These are phyloP conservation scores for rabbit (Oryctolagus cuniculus) DNA, from an alignment of 2,113 vertebrate genomes.

Conservation along the genomic window DNA sequence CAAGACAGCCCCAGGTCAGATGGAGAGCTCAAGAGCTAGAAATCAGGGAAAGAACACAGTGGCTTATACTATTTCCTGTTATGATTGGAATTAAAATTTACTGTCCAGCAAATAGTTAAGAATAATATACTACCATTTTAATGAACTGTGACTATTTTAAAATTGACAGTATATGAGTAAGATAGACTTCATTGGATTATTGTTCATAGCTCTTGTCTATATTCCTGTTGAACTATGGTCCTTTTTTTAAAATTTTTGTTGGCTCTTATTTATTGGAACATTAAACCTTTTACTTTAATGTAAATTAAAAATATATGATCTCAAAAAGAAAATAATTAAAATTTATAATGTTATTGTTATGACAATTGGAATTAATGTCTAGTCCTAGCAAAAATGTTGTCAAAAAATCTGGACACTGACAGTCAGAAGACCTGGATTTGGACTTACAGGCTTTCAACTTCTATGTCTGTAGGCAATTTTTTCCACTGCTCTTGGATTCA, in stretches of 20 bases:
- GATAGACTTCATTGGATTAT: too few species aligned
- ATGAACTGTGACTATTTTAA: too few species aligned
- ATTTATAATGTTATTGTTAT: slow-evolving; percentile 24
- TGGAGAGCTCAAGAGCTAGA: background rate
- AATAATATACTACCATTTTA: too few species aligned
- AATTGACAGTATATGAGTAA: too few species aligned
- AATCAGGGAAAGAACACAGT: background rate
- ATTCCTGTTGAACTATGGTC: too few species aligned
- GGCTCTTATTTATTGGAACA: too few species aligned
- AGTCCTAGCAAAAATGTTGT: background rate
- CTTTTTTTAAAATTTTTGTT: too few species aligned
- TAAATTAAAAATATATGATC: too few species aligned
- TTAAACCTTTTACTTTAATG: too few species aligned
- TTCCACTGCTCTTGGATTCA: background rate
- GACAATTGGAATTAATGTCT: background rate
- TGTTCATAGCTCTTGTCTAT: too few species aligned
- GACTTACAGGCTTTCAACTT: background rate
- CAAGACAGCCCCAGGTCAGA: background rate
- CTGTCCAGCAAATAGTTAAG: too few species aligned
- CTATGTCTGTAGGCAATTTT: background rate
- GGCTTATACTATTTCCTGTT: background rate
- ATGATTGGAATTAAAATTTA: background rate
- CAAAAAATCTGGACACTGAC: background rate
- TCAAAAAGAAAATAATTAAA: background rate
- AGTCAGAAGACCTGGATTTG: background rate